Evolutionary conservation across 2,888 invertebrate genomes (phyloP).

Genomic region (Drosophila pseudotakahashii): DNA sequence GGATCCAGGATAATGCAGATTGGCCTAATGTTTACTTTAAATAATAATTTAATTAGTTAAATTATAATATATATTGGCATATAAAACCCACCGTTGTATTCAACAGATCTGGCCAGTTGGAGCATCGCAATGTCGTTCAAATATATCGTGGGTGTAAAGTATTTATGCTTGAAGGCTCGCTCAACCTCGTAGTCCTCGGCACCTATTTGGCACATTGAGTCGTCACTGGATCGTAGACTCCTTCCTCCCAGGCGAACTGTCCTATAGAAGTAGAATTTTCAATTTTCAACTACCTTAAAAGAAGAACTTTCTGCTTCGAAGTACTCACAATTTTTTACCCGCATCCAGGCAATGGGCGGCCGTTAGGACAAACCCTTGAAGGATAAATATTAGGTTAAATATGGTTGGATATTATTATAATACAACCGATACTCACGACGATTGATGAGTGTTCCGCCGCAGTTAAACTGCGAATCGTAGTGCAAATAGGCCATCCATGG

Average conservation of each 20-base stretch:
- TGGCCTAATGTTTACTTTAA: neutral
- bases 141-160: neutral
- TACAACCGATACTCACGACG: neutral
- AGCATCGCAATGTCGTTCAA: neutral
- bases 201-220: neutral
- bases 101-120: neutral
- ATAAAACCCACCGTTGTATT: neutral
- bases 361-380: neutral
- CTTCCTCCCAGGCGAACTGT: neutral
- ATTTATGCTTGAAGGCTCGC: neutral
- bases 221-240: neutral
- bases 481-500: slow-evolving; percentile 7
- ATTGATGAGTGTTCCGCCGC: neutral
- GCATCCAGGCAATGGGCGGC: neutral
- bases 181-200: neutral
- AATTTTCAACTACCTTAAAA: neutral
- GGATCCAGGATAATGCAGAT: slow-evolving; percentile 2
- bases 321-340: neutral
- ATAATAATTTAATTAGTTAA: neutral
- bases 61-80: too few relatives aligned
- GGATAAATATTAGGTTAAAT: neutral
- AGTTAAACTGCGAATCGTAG: neutral
- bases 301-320: neutral
- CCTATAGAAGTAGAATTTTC: neutral
- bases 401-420: neutral